A percentile compares a stretch with the other conserved stretches of the same genome.
Conservation (phyloP, 64 coral and sea anemone species). For the Pachyseris speciosa region DNA sequence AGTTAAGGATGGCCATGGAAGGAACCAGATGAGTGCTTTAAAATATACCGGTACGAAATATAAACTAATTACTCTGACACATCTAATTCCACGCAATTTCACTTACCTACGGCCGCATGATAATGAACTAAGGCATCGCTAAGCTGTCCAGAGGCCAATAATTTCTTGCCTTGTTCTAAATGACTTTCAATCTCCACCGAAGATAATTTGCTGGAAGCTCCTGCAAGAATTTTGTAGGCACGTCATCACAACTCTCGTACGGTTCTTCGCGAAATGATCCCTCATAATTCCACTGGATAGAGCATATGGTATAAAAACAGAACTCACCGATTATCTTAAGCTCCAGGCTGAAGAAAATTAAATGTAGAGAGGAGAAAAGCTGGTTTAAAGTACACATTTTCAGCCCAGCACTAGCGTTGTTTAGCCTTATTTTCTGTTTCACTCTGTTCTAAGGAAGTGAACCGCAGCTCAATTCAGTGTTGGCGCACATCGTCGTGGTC, state of each 20-base stretch:
- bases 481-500: constrained; percentile 48
- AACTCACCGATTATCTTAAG: constrained; percentile 43
- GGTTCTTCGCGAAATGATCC: background rate
- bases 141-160: constrained; percentile 87
- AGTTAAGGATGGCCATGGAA: no score
- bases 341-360: constrained; percentile 22
- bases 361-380: constrained; percentile 33
- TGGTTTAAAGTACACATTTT: constrained; percentile 42
- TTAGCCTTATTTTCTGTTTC: constrained; percentile 40
- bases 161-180: constrained; percentile 89
- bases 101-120: constrained; percentile 98
- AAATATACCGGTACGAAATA: no score
- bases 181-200: constrained; percentile 86
- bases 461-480: constrained; percentile 54
- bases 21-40: no score
- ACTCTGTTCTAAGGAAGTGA: constrained; percentile 1
- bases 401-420: background rate
- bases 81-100: background rate
- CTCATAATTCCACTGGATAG: background rate
- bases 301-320: background rate
- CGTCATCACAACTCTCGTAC: background rate
- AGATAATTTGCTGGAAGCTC: constrained; percentile 60
- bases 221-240: constrained; percentile 39
- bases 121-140: constrained; percentile 94
- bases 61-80: no score